Evolutionary conservation across 1,140 invertebrate species (phyloP), one percentile per base, ranked within the genome.

Genomic region (Notospermus geniculatus): DNA sequence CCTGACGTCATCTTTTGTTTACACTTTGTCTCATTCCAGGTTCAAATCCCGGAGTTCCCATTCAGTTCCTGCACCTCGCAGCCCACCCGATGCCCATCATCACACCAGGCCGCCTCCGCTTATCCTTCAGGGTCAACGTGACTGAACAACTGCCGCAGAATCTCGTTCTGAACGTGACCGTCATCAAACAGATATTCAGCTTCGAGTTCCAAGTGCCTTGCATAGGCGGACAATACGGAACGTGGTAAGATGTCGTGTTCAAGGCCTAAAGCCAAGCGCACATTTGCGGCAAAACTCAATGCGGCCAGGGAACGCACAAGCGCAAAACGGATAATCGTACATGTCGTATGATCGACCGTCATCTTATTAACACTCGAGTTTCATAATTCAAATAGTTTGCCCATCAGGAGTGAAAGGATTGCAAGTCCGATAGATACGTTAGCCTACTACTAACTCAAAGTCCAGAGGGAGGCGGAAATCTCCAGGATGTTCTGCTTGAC

Each of bases 161-260:
- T 17, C 43, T 75, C n/a, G 69, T 67, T 36, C 65, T 75, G 22
- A 63, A 75, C 57, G 56, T 75, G 29, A 67, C 55, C 66, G 66
- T 75, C 32, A 71, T 60, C 58, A 75, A 75, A 59, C 73, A 72
- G 57, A 65, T 72, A 61, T 70, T 75, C 57, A 67, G 68, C 7
- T 68, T 75, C 53, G 65, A 68, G n/a, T 72, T 75, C 57, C 60
- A 60, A 23, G 58, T 75, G 13, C 73, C 73, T 9, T 75, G 73
- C 59, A 64, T 73, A 50, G 66, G 66, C 41, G 61, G 60, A 22
- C 58, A 65, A 25, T 60, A 73, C 39, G 73, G 73, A 41, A 73
- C 73, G 9, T 75, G 73, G 73, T 75, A 63, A 72, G 70, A 36
- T 15, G 4, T 4, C 4, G 32, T 7, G 32, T 36, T 36, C 32